A percentile compares a stretch with the other conserved stretches of the same genome.
Conservation (phyloP, 2,113 vertebrate genomes). For the Rattus norvegicus region DNA sequence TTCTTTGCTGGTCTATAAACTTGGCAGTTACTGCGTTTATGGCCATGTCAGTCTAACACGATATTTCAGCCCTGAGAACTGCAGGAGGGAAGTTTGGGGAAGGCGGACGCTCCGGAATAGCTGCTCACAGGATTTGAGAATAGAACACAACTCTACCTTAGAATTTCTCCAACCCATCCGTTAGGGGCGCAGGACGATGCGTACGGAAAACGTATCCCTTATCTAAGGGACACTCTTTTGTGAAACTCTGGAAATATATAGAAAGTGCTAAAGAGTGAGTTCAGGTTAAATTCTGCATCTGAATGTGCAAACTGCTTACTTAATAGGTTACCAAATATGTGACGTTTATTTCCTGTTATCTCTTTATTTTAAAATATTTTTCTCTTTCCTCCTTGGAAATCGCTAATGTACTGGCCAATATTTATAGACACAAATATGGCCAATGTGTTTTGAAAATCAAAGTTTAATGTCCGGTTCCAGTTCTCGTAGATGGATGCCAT, state of each 20-base stretch:
- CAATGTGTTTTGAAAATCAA: not conserved
- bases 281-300: not conserved
- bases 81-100: not conserved
- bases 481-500: not conserved
- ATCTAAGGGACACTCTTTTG: not conserved
- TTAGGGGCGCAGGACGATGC: not conserved
- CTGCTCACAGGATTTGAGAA: not conserved
- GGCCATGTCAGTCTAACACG: conserved; percentile 32
- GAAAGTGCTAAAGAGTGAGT: not conserved
- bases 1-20: conserved; percentile 73
- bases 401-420: not conserved
- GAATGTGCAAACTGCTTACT: not conserved
- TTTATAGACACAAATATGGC: not conserved
- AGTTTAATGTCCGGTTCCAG: not conserved
- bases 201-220: not conserved
- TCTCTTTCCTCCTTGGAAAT: not conserved
- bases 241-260: not conserved
- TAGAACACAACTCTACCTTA: not conserved
- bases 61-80: conserved; percentile 56
- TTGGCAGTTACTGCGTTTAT: conserved; percentile 27
- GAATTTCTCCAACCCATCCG: too few relatives aligned
- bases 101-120: not conserved
- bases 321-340: not conserved
- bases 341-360: not conserved
- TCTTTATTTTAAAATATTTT: not conserved